A percentile compares a stretch with the other conserved stretches of the same genome.
These are phyloP conservation scores for Drosophila pallidifrons DNA, from an alignment of 1,140 invertebrate genomes.

Conservation along the genomic window DNA sequence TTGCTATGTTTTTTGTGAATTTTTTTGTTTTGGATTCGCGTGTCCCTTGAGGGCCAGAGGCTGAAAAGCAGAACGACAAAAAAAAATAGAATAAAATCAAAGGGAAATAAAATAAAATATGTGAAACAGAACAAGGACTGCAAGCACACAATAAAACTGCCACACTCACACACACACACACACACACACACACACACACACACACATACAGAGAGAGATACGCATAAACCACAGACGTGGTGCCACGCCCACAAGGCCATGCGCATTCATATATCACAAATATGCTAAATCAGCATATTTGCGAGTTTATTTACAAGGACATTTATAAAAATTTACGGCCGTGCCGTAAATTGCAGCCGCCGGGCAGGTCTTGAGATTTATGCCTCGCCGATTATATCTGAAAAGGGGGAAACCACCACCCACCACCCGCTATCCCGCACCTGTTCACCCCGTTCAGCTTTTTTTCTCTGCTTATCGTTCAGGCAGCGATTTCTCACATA, in stretches of 20 bases:
- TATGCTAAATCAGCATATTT: conserved; percentile 84
- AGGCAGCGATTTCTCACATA: conserved; percentile 59
- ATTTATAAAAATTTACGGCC: conserved; percentile 83
- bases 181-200: conserved; percentile 23
- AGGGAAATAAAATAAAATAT: conserved; percentile 57
- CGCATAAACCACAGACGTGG: conserved; percentile 74
- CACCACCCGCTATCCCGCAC: background rate
- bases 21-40: background rate
- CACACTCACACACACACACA: conserved; percentile 31
- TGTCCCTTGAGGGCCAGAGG: conserved; percentile 41
- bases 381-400: conserved; percentile 73
- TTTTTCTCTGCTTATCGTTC: conserved; percentile 31
- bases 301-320: conserved; percentile 83
- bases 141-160: conserved; percentile 71
- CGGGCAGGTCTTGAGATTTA: conserved; percentile 81
- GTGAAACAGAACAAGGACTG: conserved; percentile 46
- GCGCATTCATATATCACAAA: conserved; percentile 66
- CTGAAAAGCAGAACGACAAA: conserved; percentile 29
- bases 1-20: conserved; percentile 5
- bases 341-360: conserved; percentile 79
- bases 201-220: background rate
- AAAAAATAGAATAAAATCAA: conserved; percentile 53
- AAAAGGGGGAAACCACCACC: background rate
- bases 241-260: conserved; percentile 64
- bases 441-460: conserved; percentile 2